These are phyloP conservation scores for Saccopteryx leptura DNA, from an alignment of 2,113 vertebrate species.

Conservation along the genomic window DNA sequence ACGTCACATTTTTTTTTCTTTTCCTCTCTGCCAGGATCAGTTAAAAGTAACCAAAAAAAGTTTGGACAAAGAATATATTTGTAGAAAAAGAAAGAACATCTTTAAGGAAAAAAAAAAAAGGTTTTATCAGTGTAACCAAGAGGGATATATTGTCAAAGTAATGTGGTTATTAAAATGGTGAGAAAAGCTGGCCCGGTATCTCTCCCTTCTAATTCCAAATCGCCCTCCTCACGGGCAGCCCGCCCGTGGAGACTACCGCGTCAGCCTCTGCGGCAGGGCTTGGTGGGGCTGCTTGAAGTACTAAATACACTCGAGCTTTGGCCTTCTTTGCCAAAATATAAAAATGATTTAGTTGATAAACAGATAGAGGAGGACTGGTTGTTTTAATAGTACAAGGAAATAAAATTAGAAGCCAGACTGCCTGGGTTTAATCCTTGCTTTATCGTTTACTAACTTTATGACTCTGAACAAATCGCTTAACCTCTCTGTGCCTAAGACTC, in stretches of 20 bases:
- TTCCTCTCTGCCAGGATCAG: neutral
- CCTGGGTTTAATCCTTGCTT: constrained; percentile 44
- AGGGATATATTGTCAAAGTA: neutral
- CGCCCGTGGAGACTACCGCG: neutral
- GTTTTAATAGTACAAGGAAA: constrained; percentile 57
- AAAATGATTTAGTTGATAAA: constrained; percentile 62
- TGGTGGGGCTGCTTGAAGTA: neutral
- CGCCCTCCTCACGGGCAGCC: neutral
- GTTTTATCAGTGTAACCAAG: constrained; percentile 2
- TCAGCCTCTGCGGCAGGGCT: neutral
- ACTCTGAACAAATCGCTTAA: constrained; percentile 24
- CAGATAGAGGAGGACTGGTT: constrained; percentile 33
- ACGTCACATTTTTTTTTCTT: neutral
- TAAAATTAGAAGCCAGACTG: constrained; percentile 56
- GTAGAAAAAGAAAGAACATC: neutral
- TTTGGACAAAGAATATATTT: constrained; percentile 26
- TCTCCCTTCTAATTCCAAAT: neutral
- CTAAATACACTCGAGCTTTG: constrained; percentile 55
- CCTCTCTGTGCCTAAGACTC: neutral
- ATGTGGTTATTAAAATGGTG: neutral
- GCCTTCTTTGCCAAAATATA: constrained; percentile 59
- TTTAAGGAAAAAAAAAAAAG: neutral
- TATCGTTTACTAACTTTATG: constrained; percentile 32
- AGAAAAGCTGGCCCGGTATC: neutral
- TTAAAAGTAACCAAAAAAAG: constrained; percentile 9